Evolutionary conservation across 2,888 invertebrate species (phyloP).

Genomic region (Lottia gigantea): DNA sequence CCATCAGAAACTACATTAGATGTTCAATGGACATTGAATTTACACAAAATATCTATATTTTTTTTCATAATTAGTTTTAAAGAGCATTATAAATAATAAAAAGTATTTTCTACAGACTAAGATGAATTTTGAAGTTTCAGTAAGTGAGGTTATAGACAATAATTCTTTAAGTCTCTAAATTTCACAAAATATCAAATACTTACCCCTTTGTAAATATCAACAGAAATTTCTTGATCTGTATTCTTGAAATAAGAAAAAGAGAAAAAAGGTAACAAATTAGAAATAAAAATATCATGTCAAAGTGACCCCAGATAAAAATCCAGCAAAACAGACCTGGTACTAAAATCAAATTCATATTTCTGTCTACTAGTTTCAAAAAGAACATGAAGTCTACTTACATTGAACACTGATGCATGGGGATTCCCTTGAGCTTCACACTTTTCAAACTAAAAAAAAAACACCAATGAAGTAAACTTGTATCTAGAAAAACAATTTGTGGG

Average conservation of each 20-base stretch:
- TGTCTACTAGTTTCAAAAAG: not conserved
- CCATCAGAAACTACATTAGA: too few species aligned
- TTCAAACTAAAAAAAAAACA: slow-evolving; percentile 45
- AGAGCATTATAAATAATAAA: too few species aligned
- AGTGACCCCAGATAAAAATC: too few species aligned
- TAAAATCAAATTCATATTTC: not conserved
- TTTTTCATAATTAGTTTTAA: too few species aligned
- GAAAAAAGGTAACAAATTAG: not conserved
- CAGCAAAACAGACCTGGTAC: not conserved
- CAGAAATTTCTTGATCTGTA: slow-evolving; percentile 30
- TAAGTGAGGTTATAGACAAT: too few species aligned
- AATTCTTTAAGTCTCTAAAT: too few species aligned
- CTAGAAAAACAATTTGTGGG: too few species aligned
- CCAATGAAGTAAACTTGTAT: not conserved
- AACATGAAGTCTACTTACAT: slow-evolving; percentile 48
- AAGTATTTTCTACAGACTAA: too few species aligned
- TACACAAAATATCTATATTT: too few species aligned
- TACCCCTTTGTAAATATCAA: slow-evolving; percentile 65
- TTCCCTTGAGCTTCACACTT: slow-evolving; percentile 63
- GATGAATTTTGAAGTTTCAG: too few species aligned
- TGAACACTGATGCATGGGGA: slow-evolving; percentile 67
- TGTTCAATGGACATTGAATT: too few species aligned
- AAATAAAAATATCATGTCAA: too few species aligned
- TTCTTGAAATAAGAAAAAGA: not conserved
- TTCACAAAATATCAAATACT: slow-evolving; percentile 33